A percentile compares a stretch with the other conserved stretches of the same genome.
These are phyloP conservation scores for Porites cylindrica DNA, from an alignment of 92 coral and sea anemone species.

Conservation along the genomic window DNA sequence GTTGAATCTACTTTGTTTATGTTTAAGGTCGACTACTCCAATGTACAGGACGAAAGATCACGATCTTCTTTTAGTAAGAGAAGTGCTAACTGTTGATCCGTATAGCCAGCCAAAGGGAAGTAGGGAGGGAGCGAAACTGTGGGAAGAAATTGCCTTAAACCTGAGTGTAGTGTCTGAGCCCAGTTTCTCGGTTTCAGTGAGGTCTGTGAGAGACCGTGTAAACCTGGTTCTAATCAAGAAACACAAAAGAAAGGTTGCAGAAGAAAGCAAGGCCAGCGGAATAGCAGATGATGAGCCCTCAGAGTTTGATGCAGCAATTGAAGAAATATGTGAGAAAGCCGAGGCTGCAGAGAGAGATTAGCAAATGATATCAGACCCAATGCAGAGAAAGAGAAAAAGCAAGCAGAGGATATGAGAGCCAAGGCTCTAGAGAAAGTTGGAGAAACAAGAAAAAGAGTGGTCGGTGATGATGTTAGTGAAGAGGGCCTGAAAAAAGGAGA, in stretches of 20 bases:
- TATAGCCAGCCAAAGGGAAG: conserved; percentile 35
- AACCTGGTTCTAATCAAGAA: conserved; percentile 52
- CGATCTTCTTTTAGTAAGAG: conserved; percentile 37
- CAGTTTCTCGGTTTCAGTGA: conserved; percentile 33
- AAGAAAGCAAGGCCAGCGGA: conserved; percentile 59
- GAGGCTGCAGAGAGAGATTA: conserved; percentile 42
- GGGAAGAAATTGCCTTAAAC: conserved; percentile 36
- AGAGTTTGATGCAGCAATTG: conserved; percentile 49
- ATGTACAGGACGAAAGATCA: conserved; percentile 38
- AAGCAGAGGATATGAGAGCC: conserved; percentile 48
- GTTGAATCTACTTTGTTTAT: not conserved
- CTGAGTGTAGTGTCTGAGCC: conserved; percentile 33
- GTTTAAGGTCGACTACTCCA: not conserved
- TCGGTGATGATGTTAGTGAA: conserved; percentile 31
- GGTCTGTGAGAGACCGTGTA: conserved; percentile 50
- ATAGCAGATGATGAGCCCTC: conserved; percentile 35
- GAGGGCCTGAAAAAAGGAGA: conserved; percentile 30
- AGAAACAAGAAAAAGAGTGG: conserved; percentile 36
- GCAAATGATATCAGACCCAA: conserved; percentile 47
- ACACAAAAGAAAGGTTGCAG: conserved; percentile 37
- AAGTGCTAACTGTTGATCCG: conserved; percentile 42
- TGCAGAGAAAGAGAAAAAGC: conserved; percentile 53
- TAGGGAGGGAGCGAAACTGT: conserved; percentile 36
- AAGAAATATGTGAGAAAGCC: conserved; percentile 19
- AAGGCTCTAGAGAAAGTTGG: conserved; percentile 60